A percentile compares a stretch with the other conserved stretches of the same genome.
Evolutionary conservation across 2,888 invertebrate species (phyloP).

Genomic region (Aphodius sticticus): DNA sequence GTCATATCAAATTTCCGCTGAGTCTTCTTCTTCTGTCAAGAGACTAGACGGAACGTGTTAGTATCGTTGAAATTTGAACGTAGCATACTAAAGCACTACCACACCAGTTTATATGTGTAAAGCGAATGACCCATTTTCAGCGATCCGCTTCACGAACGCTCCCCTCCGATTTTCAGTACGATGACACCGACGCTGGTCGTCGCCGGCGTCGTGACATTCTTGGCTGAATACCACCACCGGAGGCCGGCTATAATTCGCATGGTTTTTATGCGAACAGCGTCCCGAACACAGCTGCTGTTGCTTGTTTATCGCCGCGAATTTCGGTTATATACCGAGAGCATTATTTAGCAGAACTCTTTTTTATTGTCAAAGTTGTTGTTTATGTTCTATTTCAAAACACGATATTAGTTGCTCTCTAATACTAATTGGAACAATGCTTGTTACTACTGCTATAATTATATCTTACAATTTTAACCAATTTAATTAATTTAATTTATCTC

Average conservation of each 20-base stretch:
- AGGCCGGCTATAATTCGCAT: background rate
- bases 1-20: background rate
- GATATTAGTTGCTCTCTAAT: no score
- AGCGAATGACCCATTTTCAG: slow-evolving; percentile 15
- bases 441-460: no score
- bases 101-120: background rate
- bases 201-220: background rate
- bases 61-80: background rate
- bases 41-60: background rate
- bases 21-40: background rate
- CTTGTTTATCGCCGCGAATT: background rate
- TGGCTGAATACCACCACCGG: slow-evolving; percentile 6
- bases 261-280: background rate
- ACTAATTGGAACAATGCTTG: no score
- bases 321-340: background rate
- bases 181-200: slow-evolving; percentile 17
- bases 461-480: no score
- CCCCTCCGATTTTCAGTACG: background rate
- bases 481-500: no score
- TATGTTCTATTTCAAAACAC: background rate
- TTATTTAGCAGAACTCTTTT: background rate
- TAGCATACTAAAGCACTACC: background rate
- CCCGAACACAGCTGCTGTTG: background rate
- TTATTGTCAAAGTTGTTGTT: background rate
- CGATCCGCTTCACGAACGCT: background rate